These are phyloP conservation scores for Palaemon carinicauda DNA, from an alignment of 1,140 invertebrate genomes.

Conservation along the genomic window DNA sequence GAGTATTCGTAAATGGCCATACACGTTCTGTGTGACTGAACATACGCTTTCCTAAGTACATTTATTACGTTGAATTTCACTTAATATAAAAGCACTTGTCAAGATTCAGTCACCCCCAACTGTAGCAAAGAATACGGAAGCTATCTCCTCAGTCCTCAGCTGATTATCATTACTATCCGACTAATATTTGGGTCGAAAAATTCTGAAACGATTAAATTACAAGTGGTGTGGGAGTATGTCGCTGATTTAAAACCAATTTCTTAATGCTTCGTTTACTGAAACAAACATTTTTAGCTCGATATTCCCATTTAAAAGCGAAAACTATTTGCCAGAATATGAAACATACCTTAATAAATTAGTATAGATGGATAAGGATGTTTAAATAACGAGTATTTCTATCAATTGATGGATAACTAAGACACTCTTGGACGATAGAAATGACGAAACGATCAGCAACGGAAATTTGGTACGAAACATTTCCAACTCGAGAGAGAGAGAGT, in stretches of 20 bases:
- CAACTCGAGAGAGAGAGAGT: slow-evolving; percentile 32
- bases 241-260: slow-evolving; percentile 27
- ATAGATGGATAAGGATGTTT: not conserved
- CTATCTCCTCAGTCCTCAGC: slow-evolving; percentile 40
- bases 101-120: not conserved
- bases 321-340: too few species aligned
- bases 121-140: slow-evolving; percentile 42
- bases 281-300: too few species aligned
- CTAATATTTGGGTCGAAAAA: slow-evolving; percentile 54
- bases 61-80: too few species aligned
- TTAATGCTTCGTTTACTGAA: slow-evolving; percentile 20
- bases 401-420: not conserved
- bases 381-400: not conserved
- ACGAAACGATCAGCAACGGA: not conserved
- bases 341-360: not conserved
- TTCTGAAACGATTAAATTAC: slow-evolving; percentile 56
- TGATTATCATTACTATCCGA: slow-evolving; percentile 46
- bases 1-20: too few species aligned
- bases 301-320: not conserved
- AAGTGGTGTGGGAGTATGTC: slow-evolving; percentile 33
- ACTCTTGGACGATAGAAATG: too few species aligned
- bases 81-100: not conserved
- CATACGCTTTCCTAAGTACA: too few species aligned
- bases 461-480: slow-evolving; percentile 43
- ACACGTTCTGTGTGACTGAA: too few species aligned